Evolutionary conservation across 2,888 invertebrate species (phyloP).

Genomic region (Drosophila falleni): DNA sequence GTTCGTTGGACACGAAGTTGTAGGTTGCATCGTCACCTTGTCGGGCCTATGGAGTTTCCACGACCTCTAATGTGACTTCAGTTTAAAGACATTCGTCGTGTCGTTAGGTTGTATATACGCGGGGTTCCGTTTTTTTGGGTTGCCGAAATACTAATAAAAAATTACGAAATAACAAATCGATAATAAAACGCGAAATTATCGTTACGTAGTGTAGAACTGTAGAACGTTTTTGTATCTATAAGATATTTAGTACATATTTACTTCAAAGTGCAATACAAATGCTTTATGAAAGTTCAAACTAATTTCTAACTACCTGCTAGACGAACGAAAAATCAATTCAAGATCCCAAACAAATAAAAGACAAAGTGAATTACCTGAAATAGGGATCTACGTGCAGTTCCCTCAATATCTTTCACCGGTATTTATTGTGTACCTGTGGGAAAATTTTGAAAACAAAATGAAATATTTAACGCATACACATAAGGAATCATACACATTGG

Average conservation of each 20-base stretch:
- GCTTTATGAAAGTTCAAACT: conserved; percentile 60
- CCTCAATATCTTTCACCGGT: conserved; percentile 8
- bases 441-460: conserved; percentile 60
- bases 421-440: conserved; percentile 35
- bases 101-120: conserved; percentile 71
- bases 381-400: conserved; percentile 10
- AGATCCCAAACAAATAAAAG: conserved; percentile 43
- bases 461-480: conserved; percentile 84
- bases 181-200: conserved; percentile 17
- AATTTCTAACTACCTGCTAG: conserved; percentile 58
- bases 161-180: conserved; percentile 29
- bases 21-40: background rate
- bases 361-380: conserved; percentile 56
- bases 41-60: conserved; percentile 32
- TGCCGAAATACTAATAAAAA: background rate
- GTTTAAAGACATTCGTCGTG: conserved; percentile 60
- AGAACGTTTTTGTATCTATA: conserved; percentile 39
- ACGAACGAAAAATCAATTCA: conserved; percentile 17
- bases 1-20: conserved; percentile 13
- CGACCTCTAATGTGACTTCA: conserved; percentile 29
- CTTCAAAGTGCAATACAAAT: conserved; percentile 21
- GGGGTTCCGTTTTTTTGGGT: conserved; percentile 37
- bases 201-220: conserved; percentile 25
- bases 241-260: conserved; percentile 38
- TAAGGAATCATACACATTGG: conserved; percentile 85